Base-by-base conservation (phyloP, 2,888 invertebrate species). In the Luperina nickerlii region DNA sequence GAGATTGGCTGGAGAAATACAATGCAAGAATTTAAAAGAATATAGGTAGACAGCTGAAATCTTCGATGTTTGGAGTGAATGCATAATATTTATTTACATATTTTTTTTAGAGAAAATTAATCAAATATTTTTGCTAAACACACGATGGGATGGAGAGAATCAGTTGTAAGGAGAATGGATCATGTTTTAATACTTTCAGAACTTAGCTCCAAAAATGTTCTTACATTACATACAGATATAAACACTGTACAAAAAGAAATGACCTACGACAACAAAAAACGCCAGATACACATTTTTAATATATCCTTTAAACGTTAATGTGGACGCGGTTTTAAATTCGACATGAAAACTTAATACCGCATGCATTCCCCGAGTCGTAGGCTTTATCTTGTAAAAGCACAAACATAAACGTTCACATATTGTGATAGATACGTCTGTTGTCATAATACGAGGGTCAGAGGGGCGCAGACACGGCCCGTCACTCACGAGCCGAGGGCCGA, bases 1-100 rank as follows among this genome's bases (percentile, higher is more conserved):
- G 93, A 94, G 94, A 95, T 94, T 95, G 94, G 92, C 85, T 87
- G 68, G 87, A 90, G 91, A 90, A 92, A 92, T 92, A 91, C 89
- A 83, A 90, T 91, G 90, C 88, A 82, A 84, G 91, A 92, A 92
- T 92, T 94, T 91, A 91, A 91, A 91, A 91, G 83, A 86, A 87
- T 87, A 81, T 70, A 82, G 78, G 67, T 79, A 85, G 76, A 87
- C 80, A 83, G 83, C 78, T 87, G 74, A 86, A 84, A 84, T 81
- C 81, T 83, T 79, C 74, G 75, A 79, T 73, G 62, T 77, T 86
- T 60, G 42, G 68, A 57, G 73, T 84, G 75, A 76, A 69, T 79
- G 76, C 68, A 72, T 68, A 81, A 32, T 67, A 71, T 68, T 66
- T 73, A 45, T 38, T 27, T 32, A 68, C 38, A 57, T 42, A 54